Evolutionary conservation across 2,888 invertebrate species (phyloP).

Genomic region (Penaeus monodon): DNA sequence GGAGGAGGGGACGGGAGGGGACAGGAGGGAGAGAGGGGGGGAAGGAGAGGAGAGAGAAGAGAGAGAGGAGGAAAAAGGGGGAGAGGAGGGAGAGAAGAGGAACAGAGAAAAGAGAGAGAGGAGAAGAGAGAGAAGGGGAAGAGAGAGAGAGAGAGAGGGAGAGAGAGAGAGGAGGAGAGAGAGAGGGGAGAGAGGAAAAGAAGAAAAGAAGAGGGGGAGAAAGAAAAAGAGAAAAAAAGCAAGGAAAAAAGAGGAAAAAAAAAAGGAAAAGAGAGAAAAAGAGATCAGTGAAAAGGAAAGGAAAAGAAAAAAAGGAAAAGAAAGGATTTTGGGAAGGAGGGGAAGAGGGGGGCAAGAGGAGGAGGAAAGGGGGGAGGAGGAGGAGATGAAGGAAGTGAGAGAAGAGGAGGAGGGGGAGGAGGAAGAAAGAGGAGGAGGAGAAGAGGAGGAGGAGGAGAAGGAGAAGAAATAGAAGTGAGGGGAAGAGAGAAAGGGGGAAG

Average conservation of each 20-base stretch:
- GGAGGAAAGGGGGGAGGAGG: background rate
- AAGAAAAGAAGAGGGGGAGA: background rate
- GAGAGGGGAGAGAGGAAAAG: background rate
- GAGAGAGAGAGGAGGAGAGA: background rate
- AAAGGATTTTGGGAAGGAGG: no score
- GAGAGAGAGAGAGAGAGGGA: background rate
- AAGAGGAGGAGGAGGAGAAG: background rate
- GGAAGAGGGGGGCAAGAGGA: background rate
- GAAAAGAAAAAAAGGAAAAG: no score
- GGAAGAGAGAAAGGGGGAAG: background rate
- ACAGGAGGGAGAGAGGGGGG: background rate
- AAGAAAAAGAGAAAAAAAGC: background rate
- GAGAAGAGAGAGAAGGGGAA: background rate
- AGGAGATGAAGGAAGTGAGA: background rate
- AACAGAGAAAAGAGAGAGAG: accelerated
- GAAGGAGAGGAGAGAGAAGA: background rate
- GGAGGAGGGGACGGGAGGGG: background rate
- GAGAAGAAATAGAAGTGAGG: no score
- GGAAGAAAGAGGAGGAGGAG: background rate
- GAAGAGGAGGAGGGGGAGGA: background rate
- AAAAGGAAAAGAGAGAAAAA: background rate
- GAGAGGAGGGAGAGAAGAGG: no score
- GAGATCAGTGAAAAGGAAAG: no score
- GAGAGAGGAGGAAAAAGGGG: background rate
- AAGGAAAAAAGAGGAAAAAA: background rate